Evolutionary conservation across 2,797 vertebrate species (phyloP), one percentile per base, ranked within the genome.

Genomic region (Sciurus carolinensis): DNA sequence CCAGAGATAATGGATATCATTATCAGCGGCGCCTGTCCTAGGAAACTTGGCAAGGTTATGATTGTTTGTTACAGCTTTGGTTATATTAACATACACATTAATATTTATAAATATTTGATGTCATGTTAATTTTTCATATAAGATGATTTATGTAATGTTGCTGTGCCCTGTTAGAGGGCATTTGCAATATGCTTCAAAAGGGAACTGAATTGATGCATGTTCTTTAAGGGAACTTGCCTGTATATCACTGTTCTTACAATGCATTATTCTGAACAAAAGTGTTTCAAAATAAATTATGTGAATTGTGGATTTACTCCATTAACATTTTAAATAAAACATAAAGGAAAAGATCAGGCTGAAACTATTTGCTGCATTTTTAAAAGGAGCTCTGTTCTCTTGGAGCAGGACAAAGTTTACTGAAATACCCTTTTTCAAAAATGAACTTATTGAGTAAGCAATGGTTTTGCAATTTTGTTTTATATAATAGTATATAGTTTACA

Each of bases 61-160:
- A 98, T 98, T 99, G 98, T 98, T 99, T 99, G 98, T 98, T 98
- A 98, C 98, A 98, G 98, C 98, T 99, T 99, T 98, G 98, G 98
- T 98, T 99, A 99, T 99, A 99, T 99, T 99, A 99, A 99, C 98
- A 99, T 99, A 98, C 98, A 98, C 98, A 99, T 99, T 99, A 99
- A 99, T 99, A 99, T 99, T 99, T 99, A 99, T 99, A 99, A 99
- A 99, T 99, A 99, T 99, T 99, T 99, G 97, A 99, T 99, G 98
- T 98, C 98, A 99, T 98, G 98, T 99, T 99, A 99, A 99, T 99
- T 99, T 99, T 99, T 99, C 98, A 99, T 99, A 99, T 98, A 98
- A 97, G 98, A 98, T 99, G 98, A 99, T 99, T 99, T 99, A 98
- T 99, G 98, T 98, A 98, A 98, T 98, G 98, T 98, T 98, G 93